Percentiles rank a stretch among this genome's conserved stretches.
Evolutionary conservation across 2,888 invertebrate species (phyloP).

Genomic region (Rhamphomyia laevipes): DNA sequence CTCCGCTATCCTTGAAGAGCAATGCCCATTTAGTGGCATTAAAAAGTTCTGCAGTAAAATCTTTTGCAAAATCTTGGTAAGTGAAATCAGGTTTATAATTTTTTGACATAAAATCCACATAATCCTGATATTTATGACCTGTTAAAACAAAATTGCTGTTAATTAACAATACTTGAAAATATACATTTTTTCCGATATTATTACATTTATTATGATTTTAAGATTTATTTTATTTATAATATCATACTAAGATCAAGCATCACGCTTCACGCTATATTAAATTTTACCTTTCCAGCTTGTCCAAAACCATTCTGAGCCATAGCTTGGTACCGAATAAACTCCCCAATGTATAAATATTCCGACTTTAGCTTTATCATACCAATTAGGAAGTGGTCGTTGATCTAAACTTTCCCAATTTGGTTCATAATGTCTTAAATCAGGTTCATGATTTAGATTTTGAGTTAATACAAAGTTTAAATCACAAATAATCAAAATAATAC

Average conservation of each 20-base stretch:
- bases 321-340: slow-evolving; percentile 81
- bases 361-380: slow-evolving; percentile 80
- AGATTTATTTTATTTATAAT: no score
- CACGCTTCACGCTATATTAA: no score
- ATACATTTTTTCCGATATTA: no score
- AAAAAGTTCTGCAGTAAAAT: slow-evolving; percentile 84
- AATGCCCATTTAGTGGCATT: slow-evolving; percentile 75
- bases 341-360: slow-evolving; percentile 95
- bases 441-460: no score
- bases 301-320: slow-evolving; percentile 90
- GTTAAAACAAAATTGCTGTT: not conserved
- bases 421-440: slow-evolving; percentile 38
- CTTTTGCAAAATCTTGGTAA: slow-evolving; percentile 83
- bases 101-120: slow-evolving; percentile 59
- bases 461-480: no score
- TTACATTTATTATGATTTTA: no score
- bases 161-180: no score
- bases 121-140: slow-evolving; percentile 36
- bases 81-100: slow-evolving; percentile 76
- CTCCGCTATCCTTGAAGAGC: slow-evolving; percentile 73
- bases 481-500: no score
- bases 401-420: slow-evolving; percentile 82
- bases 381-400: slow-evolving; percentile 63
- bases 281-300: slow-evolving; percentile 57
- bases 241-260: no score